Base-by-base conservation (phyloP, 2,797 vertebrate species). In the Telmatherina bonti region DNA sequence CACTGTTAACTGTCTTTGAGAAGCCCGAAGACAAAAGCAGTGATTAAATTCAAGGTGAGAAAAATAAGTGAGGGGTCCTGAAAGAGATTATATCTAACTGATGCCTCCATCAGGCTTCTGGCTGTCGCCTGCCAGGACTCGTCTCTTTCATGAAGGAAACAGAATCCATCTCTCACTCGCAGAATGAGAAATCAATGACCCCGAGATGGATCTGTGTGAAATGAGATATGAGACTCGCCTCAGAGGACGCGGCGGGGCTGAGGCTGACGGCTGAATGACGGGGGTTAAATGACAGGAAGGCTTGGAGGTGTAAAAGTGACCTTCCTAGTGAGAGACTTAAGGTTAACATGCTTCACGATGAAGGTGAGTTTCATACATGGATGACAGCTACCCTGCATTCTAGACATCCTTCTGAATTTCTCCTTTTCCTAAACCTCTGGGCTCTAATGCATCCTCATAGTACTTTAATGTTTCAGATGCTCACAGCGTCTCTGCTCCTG, bases 171-270 rank as follows among this genome's bases (percentile, higher is more conserved):
- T 88, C 82, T 86, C 81, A 72, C 74, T 66, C 36, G 2, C 18
- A 76, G 74, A 70, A 78, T 81, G 79, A 89, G 76, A 89, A 92
- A 92, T 85, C 86, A 77, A 85, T 73, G 86, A 85, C 66, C 79
- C 53, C 3, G 53, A 75, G 83, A 86, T 76, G 84, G 88, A 81
- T 80, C 64, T 76, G 74, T 82, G 83, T 85, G 86, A 89, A 87
- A 90, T 90, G 81, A 90, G 89, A 90, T 84, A 90, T 75, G 83
- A 90, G 82, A 58, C 20, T 35, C 5, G 70, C 74, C 90, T 83
- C 63, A 0, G 54, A 70, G 85, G 85, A 74, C 60, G 70, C n/a
- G 26, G 29, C 31, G 12, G 65, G 30, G 35, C 49, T 67, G 38
- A 4, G 73, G 64, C 29, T 85, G 88, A 86, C 83, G 68, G 79